A percentile compares a stretch with the other conserved stretches of the same genome.
These are phyloP conservation scores for Laspeyria flexula DNA, from an alignment of 2,888 invertebrate species.

Conservation along the genomic window DNA sequence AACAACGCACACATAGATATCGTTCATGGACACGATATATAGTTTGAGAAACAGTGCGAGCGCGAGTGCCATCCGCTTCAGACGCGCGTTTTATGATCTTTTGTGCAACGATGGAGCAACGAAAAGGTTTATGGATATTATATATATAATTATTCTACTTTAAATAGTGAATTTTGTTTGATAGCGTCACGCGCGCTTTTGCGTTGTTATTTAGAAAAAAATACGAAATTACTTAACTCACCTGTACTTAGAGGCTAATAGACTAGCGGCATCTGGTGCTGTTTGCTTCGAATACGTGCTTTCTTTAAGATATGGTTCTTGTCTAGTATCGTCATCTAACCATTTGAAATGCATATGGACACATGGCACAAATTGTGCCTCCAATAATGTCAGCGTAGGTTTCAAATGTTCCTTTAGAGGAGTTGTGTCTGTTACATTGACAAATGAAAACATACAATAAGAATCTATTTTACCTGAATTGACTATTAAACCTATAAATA, in stretches of 20 bases:
- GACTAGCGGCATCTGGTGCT: constrained; percentile 88
- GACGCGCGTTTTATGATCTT: too few relatives aligned
- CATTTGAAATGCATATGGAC: constrained; percentile 91
- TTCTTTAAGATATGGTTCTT: constrained; percentile 82
- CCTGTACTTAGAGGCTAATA: constrained; percentile 90
- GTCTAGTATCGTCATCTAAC: constrained; percentile 59
- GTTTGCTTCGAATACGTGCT: constrained; percentile 88
- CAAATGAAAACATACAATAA: neutral
- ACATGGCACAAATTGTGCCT: constrained; percentile 92
- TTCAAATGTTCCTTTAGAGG: constrained; percentile 92
- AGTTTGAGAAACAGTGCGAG: too few relatives aligned
- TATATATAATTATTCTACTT: too few relatives aligned
- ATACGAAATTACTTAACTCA: too few relatives aligned
- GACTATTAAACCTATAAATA: neutral
- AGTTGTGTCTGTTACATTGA: constrained; percentile 88
- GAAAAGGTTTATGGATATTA: too few relatives aligned
- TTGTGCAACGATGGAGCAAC: too few relatives aligned
- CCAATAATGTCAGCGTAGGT: constrained; percentile 87
- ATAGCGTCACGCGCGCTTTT: too few relatives aligned
- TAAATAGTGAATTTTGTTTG: too few relatives aligned
- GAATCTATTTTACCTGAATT: neutral
- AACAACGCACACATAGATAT: too few relatives aligned
- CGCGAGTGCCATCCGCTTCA: too few relatives aligned
- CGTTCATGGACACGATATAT: too few relatives aligned
- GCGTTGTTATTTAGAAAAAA: too few relatives aligned